Base-by-base conservation (phyloP, 1,140 invertebrate genomes). In the Temnothorax nylanderi region DNA sequence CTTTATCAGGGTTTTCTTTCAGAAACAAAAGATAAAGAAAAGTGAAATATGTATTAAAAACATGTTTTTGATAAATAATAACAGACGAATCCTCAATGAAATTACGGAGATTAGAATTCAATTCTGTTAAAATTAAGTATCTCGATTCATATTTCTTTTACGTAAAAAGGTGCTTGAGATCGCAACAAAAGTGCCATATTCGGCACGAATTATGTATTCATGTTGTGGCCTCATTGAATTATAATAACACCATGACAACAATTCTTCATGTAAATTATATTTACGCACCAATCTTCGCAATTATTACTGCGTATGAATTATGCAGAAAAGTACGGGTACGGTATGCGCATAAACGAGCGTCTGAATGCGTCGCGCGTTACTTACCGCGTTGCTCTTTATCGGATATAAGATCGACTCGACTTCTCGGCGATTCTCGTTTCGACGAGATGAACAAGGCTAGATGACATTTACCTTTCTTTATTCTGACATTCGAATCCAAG, bases 191-290 rank as follows among this genome's bases (percentile, higher is more conserved):
- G 26, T 44, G 34, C 13, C 7, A 16, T 18, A 6, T 47, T 60
- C 26, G 13, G 34, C 26, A 47, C 18, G 1, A 47, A 64, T 47
- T 47, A 32, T 5, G 10, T 77, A 47, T 44, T 62, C 6, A 47
- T n/a, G n/a, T 54, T 41, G 16, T n/a, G 34, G 3, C 16, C 21
- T 81, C 16, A 13, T 56, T 34, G 76, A 51, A 21, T 21, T 2
- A 16, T 34, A 64, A 78, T 41, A n/a, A 0, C 21, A 58, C 21
- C 6, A 2, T n/a, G 11, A 47, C 21, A 41, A 26, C 10, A 51
- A 65, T 80, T 69, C 37, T 44, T 69, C 32, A 58, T 71, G 47
- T 32, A 81, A 81, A 81, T 71, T 56, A 49, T n/a, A 44, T 78
- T 65, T 51, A 49, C 56, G 18, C 26, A 32, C n/a, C 13, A 54